A percentile compares a stretch with the other conserved stretches of the same genome.
phyloP scores from a whole-genome alignment of 1,140 invertebrate species.

The Goniozus legneri region DNA sequence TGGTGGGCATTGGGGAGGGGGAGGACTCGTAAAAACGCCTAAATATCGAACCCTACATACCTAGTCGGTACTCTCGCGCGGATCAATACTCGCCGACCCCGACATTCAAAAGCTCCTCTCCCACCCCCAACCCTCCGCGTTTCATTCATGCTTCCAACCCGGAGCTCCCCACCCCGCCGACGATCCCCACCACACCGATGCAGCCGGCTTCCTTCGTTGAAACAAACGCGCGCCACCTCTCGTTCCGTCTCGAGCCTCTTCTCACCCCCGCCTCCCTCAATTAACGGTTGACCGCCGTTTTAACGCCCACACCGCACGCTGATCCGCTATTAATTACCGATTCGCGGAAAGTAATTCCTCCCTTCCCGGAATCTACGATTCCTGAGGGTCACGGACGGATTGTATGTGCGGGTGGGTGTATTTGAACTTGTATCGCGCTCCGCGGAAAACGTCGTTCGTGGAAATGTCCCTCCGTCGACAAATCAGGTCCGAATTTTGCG shows the following conservation, averaged over 20 bases:
- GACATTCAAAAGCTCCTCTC: constrained; percentile 50
- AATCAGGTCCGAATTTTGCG: no score
- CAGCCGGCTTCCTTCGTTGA: constrained; percentile 15
- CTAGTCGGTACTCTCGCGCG: constrained; percentile 30
- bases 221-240: constrained; percentile 2
- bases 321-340: no score
- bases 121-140: constrained; percentile 15
- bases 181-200: constrained; percentile 24
- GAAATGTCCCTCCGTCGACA: no score
- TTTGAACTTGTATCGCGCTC: no score
- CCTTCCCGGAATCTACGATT: no score
- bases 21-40: constrained; percentile 38
- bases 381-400: no score
- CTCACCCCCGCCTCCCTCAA: not conserved
- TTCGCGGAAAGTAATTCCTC: no score
- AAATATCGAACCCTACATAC: constrained; percentile 48
- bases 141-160: constrained; percentile 49
- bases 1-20: no score
- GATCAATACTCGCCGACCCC: constrained; percentile 56
- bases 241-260: not conserved
- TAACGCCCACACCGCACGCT: not conserved
- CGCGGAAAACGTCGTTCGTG: no score
- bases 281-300: not conserved
- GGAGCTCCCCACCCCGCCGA: constrained; percentile 18
- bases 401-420: no score